These are phyloP conservation scores for Muscicapa adusta DNA, from an alignment of 2,113 vertebrate species.

Conservation along the genomic window DNA sequence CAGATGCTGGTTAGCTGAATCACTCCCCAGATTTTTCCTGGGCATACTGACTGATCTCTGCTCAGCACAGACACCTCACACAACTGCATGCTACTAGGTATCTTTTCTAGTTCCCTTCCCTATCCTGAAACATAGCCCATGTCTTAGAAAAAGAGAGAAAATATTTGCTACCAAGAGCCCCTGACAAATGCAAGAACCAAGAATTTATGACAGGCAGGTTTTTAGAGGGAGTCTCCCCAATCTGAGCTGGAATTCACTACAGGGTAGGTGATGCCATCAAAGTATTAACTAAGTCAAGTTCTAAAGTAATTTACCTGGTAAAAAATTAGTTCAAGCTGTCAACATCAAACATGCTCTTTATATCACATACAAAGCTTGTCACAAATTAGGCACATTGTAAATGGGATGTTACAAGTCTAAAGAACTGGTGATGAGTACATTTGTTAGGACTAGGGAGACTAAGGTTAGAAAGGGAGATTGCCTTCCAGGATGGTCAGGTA, in stretches of 20 bases:
- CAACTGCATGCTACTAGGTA: background rate
- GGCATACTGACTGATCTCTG: background rate
- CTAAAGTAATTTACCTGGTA: background rate
- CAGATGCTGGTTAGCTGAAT: background rate
- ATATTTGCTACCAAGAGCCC: background rate
- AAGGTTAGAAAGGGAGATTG: background rate
- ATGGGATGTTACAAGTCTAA: background rate
- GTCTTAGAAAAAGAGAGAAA: background rate
- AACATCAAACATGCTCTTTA: background rate
- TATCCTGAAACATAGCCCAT: background rate
- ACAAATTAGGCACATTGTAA: background rate
- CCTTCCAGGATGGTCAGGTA: background rate
- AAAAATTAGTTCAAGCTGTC: background rate
- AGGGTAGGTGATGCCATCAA: background rate
- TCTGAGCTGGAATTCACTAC: background rate
- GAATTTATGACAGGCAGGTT: background rate
- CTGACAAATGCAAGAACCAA: background rate
- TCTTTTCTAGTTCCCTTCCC: background rate
- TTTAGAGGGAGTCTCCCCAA: background rate
- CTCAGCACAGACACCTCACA: background rate
- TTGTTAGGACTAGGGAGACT: background rate
- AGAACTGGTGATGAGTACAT: background rate
- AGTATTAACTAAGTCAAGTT: background rate
- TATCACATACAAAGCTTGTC: background rate
- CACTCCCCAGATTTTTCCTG: background rate